phyloP scores from a whole-genome alignment of 2,113 vertebrate genomes.

The Sceloporus undulatus region DNA sequence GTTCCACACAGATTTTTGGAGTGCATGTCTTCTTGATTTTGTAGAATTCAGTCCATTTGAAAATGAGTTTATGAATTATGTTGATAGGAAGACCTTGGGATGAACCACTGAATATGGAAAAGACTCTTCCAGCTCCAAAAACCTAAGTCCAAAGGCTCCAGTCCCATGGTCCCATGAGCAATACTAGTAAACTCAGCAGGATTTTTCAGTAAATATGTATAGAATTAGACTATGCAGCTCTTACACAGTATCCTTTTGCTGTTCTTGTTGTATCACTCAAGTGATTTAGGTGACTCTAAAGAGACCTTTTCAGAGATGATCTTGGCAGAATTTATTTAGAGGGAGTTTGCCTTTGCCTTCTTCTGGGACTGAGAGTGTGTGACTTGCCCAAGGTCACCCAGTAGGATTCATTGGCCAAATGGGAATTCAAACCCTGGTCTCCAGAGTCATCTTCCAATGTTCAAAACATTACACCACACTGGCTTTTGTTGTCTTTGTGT shows the following conservation, averaged over 20 bases:
- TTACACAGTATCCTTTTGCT: conserved; percentile 59
- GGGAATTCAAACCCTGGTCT: no score
- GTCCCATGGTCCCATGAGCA: background rate
- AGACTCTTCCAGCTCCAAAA: background rate
- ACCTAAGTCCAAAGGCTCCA: background rate
- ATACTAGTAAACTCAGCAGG: background rate
- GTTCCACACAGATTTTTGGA: background rate
- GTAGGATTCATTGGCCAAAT: no score
- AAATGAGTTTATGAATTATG: conserved; percentile 58
- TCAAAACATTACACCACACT: no score
- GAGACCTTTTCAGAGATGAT: no score
- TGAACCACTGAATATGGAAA: conserved; percentile 53
- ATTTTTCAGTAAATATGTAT: background rate
- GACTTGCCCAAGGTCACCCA: no score
- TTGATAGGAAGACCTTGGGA: conserved; percentile 62
- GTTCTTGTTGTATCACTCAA: background rate
- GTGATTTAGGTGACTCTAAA: no score
- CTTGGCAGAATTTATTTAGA: no score
- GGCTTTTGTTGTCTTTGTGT: no score
- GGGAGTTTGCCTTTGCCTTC: no score
- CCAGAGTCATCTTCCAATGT: no score
- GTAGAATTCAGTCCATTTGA: conserved; percentile 39
- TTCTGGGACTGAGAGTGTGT: no score
- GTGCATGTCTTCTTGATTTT: conserved; percentile 61
- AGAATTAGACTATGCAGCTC: conserved; percentile 11